These are phyloP conservation scores for Maccullochella peelii DNA, from an alignment of 2,113 vertebrate species.

Conservation along the genomic window DNA sequence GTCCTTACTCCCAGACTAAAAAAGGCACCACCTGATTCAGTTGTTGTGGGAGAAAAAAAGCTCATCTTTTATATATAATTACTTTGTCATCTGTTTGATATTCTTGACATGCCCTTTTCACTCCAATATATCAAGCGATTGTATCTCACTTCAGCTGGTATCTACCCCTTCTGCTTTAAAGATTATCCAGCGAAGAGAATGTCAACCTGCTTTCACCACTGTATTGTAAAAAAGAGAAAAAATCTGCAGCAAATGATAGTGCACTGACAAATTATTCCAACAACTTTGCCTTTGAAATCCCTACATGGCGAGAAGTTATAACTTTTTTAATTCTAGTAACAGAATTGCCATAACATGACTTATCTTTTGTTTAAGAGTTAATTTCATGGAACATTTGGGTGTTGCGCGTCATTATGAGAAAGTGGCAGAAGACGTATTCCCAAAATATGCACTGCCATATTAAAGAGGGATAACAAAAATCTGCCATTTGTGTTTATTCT, in stretches of 20 bases:
- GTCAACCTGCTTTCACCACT: conserved; percentile 64
- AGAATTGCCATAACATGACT: conserved; percentile 52
- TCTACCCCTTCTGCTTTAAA: conserved; percentile 66
- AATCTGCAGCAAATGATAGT: conserved; percentile 15
- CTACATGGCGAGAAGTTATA: not conserved
- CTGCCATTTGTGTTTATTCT: conserved; percentile 60
- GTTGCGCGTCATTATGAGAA: conserved; percentile 40
- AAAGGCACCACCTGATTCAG: conserved; percentile 49
- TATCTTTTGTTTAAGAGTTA: conserved; percentile 70
- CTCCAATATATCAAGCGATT: conserved; percentile 63
- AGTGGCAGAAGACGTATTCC: conserved; percentile 44
- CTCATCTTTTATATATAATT: conserved; percentile 64
- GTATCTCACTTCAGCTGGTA: conserved; percentile 61
- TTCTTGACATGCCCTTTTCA: conserved; percentile 75
- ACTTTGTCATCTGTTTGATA: conserved; percentile 65
- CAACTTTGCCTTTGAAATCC: conserved; percentile 58
- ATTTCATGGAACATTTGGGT: conserved; percentile 74
- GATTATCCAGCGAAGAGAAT: conserved; percentile 69
- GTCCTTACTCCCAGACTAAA: conserved; percentile 15
- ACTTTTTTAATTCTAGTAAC: conserved; percentile 19
- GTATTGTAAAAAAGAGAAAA: not conserved
- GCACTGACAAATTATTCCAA: conserved; percentile 27
- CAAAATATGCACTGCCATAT: conserved; percentile 43
- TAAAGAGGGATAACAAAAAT: conserved; percentile 60
- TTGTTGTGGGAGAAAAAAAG: conserved; percentile 7